These are phyloP conservation scores for Allobates femoralis DNA, from an alignment of 2,797 vertebrate genomes.

Conservation along the genomic window DNA sequence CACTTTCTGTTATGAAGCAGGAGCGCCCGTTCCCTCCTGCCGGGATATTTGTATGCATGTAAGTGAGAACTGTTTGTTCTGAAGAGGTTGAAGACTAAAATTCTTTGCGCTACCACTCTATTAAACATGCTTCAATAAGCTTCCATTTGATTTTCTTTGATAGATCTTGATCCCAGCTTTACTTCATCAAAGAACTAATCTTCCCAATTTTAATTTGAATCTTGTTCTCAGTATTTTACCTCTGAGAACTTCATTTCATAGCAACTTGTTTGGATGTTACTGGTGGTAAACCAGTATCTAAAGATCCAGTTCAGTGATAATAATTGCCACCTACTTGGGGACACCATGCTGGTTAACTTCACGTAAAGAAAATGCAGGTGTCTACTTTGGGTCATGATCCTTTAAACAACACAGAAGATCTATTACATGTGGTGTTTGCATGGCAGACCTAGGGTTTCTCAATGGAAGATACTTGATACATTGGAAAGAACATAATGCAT, in stretches of 20 bases:
- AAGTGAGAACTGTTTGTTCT: slow-evolving; percentile 49
- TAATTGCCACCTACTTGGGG: slow-evolving; percentile 33
- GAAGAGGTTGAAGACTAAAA: slow-evolving; percentile 38
- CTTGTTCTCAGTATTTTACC: slow-evolving; percentile 34
- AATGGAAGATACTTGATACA: slow-evolving; percentile 56
- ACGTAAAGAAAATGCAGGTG: slow-evolving; percentile 55
- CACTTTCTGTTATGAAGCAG: slow-evolving; percentile 21
- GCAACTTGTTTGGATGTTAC: slow-evolving; percentile 35
- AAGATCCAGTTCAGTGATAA: slow-evolving; percentile 3
- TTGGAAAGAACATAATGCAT: slow-evolving; percentile 48
- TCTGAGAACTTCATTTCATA: slow-evolving; percentile 37
- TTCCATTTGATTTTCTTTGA: slow-evolving; percentile 58
- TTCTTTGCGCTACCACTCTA: slow-evolving; percentile 46
- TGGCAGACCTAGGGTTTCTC: slow-evolving; percentile 45
- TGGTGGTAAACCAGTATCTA: slow-evolving; percentile 21
- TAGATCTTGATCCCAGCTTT: slow-evolving; percentile 59
- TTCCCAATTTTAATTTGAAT: slow-evolving; percentile 60
- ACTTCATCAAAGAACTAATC: slow-evolving; percentile 59
- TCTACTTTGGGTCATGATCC: slow-evolving; percentile 56
- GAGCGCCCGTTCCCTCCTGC: slow-evolving; percentile 9
- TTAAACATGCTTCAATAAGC: slow-evolving; percentile 48
- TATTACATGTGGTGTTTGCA: slow-evolving; percentile 42
- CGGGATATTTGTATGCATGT: slow-evolving; percentile 30
- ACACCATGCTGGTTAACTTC: slow-evolving; percentile 20
- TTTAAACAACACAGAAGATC: slow-evolving; percentile 48